Evolutionary conservation across 1,140 invertebrate species (phyloP), one percentile per base, ranked within the genome.

Genomic region (Zaprionus camerounensis): DNA sequence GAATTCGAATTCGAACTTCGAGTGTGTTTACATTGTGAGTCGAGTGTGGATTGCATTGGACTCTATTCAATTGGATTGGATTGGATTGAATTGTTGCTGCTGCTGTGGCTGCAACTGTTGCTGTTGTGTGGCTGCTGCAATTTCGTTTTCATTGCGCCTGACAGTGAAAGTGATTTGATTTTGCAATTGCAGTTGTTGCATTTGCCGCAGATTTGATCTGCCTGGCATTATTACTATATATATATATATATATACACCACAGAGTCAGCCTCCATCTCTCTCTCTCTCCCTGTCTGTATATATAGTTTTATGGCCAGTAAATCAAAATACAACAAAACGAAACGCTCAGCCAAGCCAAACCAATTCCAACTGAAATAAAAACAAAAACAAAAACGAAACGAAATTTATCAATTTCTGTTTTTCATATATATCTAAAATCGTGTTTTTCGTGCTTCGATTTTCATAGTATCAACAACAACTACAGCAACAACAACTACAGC

Each of bases 151-250:
- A 53, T 69, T 65, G 65, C 78, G 66, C 64, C 88, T 88, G 81
- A 81, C 88, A 91, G 88, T 91, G 88, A 91, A 91, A 91, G 88
- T 91, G 83, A 91, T 91, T 91, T 91, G 88, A 91, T 91, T 91
- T 91, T 91, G 88, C 84, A 88, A 91, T 91, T 91, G 44, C 12
- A 65, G 68, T 26, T 24, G 44, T 28, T 56, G 59, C 13, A 36
- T 38, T 66, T 69, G 64, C 56, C 36, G 59, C 61, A 51, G 65
- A 71, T 85, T 68, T 68, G 66, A 53, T 75, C 79, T 78, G 71
- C 62, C 66, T 76, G 59, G 63, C 81, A 83, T 78, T 73, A 83
- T 78, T 88, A 78, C 82, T 58, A 41, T 57, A 63, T 61, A 46
- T 63, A 20, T 20, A 20, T 20, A 20, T 20, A 62, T 31, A 31